These are phyloP conservation scores for Asbolus verrucosus DNA, from an alignment of 1,140 invertebrate genomes.

Conservation along the genomic window DNA sequence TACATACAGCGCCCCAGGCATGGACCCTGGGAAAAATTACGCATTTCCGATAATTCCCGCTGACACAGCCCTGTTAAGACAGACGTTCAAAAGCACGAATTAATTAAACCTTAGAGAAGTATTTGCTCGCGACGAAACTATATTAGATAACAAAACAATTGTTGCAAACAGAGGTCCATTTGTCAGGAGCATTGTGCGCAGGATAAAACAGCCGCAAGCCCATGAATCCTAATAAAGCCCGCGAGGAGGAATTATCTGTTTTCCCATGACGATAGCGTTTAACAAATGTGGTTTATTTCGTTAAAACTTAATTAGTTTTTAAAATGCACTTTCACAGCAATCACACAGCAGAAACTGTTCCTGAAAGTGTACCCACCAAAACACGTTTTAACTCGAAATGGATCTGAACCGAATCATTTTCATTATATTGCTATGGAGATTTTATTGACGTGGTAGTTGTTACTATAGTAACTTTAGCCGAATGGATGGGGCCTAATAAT, in stretches of 20 bases:
- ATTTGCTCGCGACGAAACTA: conserved; percentile 26
- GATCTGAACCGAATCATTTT: no score
- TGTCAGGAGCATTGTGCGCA: conserved; percentile 39
- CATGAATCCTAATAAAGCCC: conserved; percentile 43
- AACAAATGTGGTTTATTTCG: conserved; percentile 36
- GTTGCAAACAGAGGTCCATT: conserved; percentile 39
- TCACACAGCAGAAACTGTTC: no score
- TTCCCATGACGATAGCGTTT: conserved; percentile 31
- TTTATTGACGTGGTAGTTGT: no score
- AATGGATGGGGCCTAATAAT: no score
- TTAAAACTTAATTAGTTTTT: conserved; percentile 37
- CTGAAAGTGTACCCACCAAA: no score
- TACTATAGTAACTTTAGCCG: no score
- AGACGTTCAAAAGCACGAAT: conserved; percentile 14
- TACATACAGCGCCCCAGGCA: no score
- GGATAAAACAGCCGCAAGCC: conserved; percentile 26
- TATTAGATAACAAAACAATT: conserved; percentile 42
- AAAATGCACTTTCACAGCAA: no score
- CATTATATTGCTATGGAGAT: no score
- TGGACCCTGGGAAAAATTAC: conserved; percentile 26
- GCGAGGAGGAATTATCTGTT: conserved; percentile 41
- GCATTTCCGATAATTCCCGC: neutral
- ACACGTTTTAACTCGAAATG: no score
- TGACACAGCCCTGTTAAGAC: neutral
- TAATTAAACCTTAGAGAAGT: conserved; percentile 16